A percentile compares a stretch with the other conserved stretches of the same genome.
phyloP scores from a whole-genome alignment of 2,113 vertebrate species.

The Pseudorectes ferrugineus region DNA sequence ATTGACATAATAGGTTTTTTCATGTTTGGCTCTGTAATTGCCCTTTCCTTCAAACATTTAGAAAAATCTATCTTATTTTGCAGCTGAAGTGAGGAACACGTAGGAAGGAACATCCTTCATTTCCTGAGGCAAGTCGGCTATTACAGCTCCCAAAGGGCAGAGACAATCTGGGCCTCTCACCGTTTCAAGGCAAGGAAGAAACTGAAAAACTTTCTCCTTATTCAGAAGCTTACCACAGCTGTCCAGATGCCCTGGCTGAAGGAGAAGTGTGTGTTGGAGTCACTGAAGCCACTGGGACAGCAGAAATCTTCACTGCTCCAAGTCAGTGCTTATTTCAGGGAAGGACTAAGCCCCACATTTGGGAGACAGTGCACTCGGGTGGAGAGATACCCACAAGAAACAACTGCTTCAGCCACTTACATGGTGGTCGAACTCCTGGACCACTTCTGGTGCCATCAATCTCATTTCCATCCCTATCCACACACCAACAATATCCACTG shows the following conservation, averaged over 20 bases:
- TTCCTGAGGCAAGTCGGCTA: background rate
- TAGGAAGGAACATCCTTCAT: background rate
- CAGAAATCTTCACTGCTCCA: background rate
- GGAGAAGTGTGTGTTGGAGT: background rate
- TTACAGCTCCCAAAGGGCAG: background rate
- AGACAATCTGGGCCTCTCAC: background rate
- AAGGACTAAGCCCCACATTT: background rate
- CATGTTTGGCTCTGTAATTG: background rate
- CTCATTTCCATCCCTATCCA: slow-evolving; percentile 84
- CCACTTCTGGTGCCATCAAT: slow-evolving; percentile 79
- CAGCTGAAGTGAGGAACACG: background rate
- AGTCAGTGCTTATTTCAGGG: background rate
- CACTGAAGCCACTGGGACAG: background rate
- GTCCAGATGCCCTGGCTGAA: background rate
- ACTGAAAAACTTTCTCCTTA: background rate
- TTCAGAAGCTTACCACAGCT: background rate
- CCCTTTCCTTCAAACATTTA: background rate
- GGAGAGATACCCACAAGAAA: background rate
- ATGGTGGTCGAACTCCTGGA: slow-evolving; percentile 77
- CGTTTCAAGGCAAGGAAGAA: background rate
- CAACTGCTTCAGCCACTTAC: slow-evolving; percentile 74
- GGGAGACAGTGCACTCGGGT: background rate
- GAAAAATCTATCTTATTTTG: background rate
- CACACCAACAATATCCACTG: slow-evolving; percentile 90
- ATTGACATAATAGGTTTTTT: background rate